These are phyloP conservation scores for Protophormia terraenovae DNA, from an alignment of 2,888 invertebrate genomes.

Conservation along the genomic window DNA sequence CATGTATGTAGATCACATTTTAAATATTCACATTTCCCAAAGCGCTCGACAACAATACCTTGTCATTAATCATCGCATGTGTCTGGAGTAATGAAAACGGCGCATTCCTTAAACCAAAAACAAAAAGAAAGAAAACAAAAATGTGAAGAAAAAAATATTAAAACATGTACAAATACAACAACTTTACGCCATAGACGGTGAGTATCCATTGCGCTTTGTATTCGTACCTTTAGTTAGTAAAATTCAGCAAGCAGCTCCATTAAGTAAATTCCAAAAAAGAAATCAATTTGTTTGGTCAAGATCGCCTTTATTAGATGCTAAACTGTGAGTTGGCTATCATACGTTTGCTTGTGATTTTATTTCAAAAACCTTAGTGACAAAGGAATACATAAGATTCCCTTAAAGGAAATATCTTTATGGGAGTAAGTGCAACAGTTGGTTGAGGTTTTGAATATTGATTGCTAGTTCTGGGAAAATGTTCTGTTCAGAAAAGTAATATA, in stretches of 20 bases:
- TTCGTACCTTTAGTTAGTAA: background rate
- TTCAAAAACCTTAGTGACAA: background rate
- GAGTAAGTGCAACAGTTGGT: no score
- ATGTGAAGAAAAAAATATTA: constrained; percentile 21
- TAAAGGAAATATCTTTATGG: no score
- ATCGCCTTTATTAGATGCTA: background rate
- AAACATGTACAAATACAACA: constrained; percentile 35
- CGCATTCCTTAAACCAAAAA: constrained; percentile 58
- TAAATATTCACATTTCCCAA: constrained; percentile 61
- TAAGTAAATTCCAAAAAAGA: constrained; percentile 34
- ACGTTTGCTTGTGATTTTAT: no score
- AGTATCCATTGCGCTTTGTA: constrained; percentile 51
- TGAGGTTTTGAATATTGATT: no score
- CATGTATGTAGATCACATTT: constrained; percentile 60
- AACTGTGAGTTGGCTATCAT: background rate
- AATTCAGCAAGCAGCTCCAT: constrained; percentile 44
- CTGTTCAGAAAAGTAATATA: no score
- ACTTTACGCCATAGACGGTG: constrained; percentile 42
- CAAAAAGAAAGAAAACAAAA: constrained; percentile 4
- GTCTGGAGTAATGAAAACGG: constrained; percentile 66
- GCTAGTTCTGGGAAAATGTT: no score
- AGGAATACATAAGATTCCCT: background rate
- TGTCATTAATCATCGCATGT: constrained; percentile 68
- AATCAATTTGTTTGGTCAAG: background rate
- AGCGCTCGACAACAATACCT: constrained; percentile 58